Base-by-base conservation (phyloP, 2,113 vertebrate species). In the Loxodonta africana region DNA sequence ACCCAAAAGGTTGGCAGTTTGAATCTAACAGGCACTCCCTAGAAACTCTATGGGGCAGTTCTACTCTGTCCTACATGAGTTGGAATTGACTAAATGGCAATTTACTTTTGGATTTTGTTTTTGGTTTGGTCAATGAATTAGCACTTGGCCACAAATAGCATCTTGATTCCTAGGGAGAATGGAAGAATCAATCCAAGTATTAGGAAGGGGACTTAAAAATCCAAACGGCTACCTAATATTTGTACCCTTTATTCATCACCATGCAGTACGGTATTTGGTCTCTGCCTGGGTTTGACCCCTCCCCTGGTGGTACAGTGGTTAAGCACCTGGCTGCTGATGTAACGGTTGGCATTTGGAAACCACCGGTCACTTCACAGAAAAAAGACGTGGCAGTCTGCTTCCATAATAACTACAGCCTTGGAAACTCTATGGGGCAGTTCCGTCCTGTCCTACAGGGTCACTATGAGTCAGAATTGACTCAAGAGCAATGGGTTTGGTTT, bases 151-250 rank as follows among this genome's bases (percentile, higher is more conserved):
- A 94, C 37, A 37, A 51, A 63, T 51, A 83, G 28, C 28, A 78
- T 76, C 77, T 82, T 78, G 51, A 82, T 85, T 57, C 88, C n/a
- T 63, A 62, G 67, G n/a, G 71, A 94, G 53, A 90, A 85, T 41
- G 25, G 82, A 67, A 78, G 37, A 62, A 41, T 89, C 30, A 7
- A 83, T 73, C 23, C 18, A 60, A 71, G 37, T 15, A 2, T 77
- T 18, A 80, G 46, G 76, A 76, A 93, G 48, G 18, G 18, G 25
- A 26, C 44, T 94, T 89, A 74, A 65, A 90, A 82, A 23, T 77
- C 44, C 77, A 53, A 63, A 63, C 2, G 12, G 30, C 6, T 41
- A 60, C 17, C 37, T 20, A 20, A 92, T 30, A 46, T 87, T 76
- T 83, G 53, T 8, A 33, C 14, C 25, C 28, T 91, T 90, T 83